Evolutionary conservation across 2,113 vertebrate species (phyloP).

Genomic region (Paramormyrops kingsleyae): DNA sequence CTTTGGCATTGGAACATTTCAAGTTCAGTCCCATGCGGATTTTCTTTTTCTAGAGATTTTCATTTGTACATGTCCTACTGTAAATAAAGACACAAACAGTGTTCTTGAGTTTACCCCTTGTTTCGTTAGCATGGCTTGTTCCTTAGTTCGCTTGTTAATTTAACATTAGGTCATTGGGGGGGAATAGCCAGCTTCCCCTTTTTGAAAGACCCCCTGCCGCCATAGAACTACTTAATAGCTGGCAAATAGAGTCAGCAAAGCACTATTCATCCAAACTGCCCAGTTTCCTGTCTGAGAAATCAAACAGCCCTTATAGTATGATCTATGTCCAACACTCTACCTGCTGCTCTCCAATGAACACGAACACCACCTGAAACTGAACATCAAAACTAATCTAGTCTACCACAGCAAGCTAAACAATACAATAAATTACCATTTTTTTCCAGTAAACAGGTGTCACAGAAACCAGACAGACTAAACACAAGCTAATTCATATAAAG

Average conservation of each 20-base stretch:
- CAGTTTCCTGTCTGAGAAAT: neutral
- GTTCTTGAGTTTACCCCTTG: no score
- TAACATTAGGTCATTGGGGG: no score
- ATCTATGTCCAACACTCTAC: neutral
- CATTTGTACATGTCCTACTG: no score
- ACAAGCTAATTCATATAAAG: neutral
- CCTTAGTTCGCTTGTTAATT: no score
- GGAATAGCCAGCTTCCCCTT: no score
- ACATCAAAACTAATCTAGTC: neutral
- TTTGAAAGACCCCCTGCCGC: no score
- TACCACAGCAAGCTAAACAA: neutral
- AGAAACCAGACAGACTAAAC: neutral
- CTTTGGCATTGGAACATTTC: neutral
- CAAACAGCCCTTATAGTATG: neutral
- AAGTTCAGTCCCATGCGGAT: no score
- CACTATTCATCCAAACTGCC: neutral
- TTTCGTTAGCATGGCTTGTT: no score
- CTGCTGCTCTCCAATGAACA: neutral
- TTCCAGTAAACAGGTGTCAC: neutral
- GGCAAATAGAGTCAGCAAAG: neutral
- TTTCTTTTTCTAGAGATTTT: no score
- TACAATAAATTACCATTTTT: neutral
- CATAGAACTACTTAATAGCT: no score
- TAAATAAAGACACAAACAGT: no score
- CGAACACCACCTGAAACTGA: neutral